phyloP scores from a whole-genome alignment of 2,797 vertebrate genomes.

The Loris lydekkerianus region DNA sequence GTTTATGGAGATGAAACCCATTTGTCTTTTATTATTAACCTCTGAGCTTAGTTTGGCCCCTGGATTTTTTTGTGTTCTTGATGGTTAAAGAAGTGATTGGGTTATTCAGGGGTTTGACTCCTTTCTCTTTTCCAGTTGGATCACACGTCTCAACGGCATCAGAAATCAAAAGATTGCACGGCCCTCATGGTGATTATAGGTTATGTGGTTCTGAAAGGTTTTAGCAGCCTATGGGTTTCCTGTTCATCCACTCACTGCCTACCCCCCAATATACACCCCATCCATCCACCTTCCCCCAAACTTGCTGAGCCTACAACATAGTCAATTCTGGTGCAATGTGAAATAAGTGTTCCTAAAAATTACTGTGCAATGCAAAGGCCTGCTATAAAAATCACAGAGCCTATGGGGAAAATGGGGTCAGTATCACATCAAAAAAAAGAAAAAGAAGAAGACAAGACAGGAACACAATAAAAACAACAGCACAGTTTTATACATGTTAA shows the following conservation, averaged over 20 bases:
- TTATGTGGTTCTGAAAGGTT: not conserved
- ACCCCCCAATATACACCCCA: not conserved
- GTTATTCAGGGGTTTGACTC: constrained; percentile 61
- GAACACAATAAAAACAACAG: not conserved
- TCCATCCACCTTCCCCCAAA: not conserved
- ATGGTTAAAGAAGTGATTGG: constrained; percentile 58
- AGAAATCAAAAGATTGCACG: constrained; percentile 9
- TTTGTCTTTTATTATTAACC: constrained; percentile 74
- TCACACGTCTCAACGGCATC: not conserved
- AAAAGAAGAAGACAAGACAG: not conserved
- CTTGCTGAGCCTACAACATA: not conserved
- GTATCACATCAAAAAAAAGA: not conserved
- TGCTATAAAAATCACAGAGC: constrained; percentile 11
- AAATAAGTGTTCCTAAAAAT: constrained; percentile 5
- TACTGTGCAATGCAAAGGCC: not conserved
- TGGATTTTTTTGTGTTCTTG: constrained; percentile 43
- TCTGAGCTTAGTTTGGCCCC: constrained; percentile 33
- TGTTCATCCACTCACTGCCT: not conserved
- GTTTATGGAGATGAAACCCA: constrained; percentile 58
- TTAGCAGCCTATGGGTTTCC: not conserved
- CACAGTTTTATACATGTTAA: not conserved
- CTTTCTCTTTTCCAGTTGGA: constrained; percentile 54
- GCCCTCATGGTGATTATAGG: not conserved
- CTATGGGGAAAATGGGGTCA: not conserved
- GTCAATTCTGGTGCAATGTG: not conserved